Evolutionary conservation across 1,140 invertebrate species (phyloP), one percentile per base, ranked within the genome.

Genomic region (Lepidurus apus): DNA sequence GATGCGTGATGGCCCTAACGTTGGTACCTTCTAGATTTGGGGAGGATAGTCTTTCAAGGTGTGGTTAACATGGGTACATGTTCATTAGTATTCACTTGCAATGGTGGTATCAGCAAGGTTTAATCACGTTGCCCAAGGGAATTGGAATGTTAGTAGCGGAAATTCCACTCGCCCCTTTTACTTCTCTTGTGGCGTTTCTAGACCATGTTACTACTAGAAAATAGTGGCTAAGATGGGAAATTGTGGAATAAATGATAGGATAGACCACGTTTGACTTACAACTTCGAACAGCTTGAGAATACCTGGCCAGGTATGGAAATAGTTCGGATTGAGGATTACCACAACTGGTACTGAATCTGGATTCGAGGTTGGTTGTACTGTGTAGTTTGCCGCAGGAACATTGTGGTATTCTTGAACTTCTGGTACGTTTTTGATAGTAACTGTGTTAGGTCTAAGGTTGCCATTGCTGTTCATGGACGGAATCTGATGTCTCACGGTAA

Each of bases 291-390:
- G 80, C 81, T 88, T 88, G 24, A 88, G 74, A 65, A 88, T 85
- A 73, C 88, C 88, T 9, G 87, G 87, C 82, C 86, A 82, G 34
- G 87, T 85, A 75, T 80, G 84, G 82, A 88, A 88, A 82, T 88
- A 87, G 34, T 81, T 78, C 13, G 85, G 78, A 80, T 88, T 88
- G 13, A 88, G 34, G 75, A 81, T 83, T 42, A 88, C 82, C 21
- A 65, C 53, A 65, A 65, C 53, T n/a, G n/a, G 53, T 0, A n/a
- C 13, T 21, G 53, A 21, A 65, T 65, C 53, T 13, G n/a, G 53
- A 65, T 65, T 65, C n/a, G 53, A 0, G 8, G 53, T 65, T 21
- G 53, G 53, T 21, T 65, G 53, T 0, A 65, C 53, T 9, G 53
- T 65, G 3, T 65, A 65, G 21, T 65, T 65, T 13, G 13, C 17